Evolutionary conservation across 2,888 invertebrate species (phyloP).

Genomic region (Drosophila pegasa): DNA sequence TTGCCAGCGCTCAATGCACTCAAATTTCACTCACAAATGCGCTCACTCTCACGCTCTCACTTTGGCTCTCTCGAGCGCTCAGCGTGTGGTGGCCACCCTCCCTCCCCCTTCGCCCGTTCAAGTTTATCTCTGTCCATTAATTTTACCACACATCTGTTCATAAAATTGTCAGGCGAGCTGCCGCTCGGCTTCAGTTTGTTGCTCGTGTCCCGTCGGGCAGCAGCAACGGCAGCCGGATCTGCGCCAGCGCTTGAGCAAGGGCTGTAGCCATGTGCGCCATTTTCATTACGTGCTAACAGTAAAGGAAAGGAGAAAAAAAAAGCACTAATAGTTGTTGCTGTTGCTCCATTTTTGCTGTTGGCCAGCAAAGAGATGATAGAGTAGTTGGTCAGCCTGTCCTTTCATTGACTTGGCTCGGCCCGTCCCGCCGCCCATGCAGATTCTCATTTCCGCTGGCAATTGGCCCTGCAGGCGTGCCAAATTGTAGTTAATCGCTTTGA

Average conservation of each 20-base stretch:
- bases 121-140: constrained; percentile 81
- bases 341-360: constrained; percentile 38
- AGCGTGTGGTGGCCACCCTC: constrained; percentile 23
- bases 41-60: too few species aligned
- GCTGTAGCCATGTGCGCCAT: constrained; percentile 70
- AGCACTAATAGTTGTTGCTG: constrained; percentile 59
- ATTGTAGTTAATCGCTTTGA: constrained; percentile 48
- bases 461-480: constrained; percentile 30
- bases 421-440: constrained; percentile 19
- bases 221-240: constrained; percentile 26
- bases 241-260: constrained; percentile 20
- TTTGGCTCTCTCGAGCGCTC: too few species aligned
- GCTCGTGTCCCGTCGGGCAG: constrained; percentile 58
- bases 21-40: constrained; percentile 11
- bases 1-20: constrained; percentile 12
- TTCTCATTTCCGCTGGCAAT: constrained; percentile 59
- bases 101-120: constrained; percentile 58
- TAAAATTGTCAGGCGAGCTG: constrained; percentile 78
- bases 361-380: constrained; percentile 46
- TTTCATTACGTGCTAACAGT: constrained; percentile 73
- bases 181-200: constrained; percentile 70
- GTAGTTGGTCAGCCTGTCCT: constrained; percentile 35
- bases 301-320: constrained; percentile 30
- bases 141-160: constrained; percentile 80
- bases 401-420: constrained; percentile 18